phyloP scores from a whole-genome alignment of 2,797 vertebrate genomes.

The Darevskia nairensis region DNA sequence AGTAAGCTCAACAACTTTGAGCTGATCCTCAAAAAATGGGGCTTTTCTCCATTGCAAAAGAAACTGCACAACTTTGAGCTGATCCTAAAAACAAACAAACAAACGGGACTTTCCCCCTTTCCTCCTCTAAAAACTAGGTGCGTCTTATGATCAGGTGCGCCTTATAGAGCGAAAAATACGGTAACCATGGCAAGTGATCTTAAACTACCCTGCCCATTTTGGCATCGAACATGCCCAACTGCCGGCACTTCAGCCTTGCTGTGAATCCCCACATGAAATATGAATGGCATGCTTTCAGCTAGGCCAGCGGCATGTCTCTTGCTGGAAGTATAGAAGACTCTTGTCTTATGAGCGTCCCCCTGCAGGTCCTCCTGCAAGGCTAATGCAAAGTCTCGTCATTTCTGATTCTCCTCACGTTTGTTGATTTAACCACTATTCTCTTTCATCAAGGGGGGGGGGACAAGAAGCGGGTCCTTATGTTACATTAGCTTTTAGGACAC shows the following conservation, averaged over 20 bases:
- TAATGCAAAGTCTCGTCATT: neutral
- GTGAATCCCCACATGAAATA: neutral
- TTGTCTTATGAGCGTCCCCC: neutral
- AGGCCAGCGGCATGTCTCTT: neutral
- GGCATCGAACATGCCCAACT: neutral
- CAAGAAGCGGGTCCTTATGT: neutral
- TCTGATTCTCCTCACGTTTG: neutral
- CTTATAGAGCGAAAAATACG: too few species aligned
- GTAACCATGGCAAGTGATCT: neutral
- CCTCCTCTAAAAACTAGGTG: too few species aligned
- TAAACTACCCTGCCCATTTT: neutral
- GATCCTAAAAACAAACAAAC: too few species aligned
- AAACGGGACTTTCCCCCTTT: too few species aligned
- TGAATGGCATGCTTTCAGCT: neutral
- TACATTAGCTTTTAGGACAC: neutral
- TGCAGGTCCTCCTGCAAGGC: neutral
- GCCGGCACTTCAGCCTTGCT: neutral
- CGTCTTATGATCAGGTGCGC: too few species aligned
- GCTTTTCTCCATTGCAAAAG: too few species aligned
- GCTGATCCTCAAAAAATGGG: too few species aligned
- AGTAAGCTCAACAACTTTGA: too few species aligned
- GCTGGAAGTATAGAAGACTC: neutral
- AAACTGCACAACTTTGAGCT: too few species aligned
- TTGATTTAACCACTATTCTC: neutral
- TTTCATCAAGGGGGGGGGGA: neutral